Base-by-base conservation (phyloP, 2,888 invertebrate genomes). In the Steromphala cineraria region DNA sequence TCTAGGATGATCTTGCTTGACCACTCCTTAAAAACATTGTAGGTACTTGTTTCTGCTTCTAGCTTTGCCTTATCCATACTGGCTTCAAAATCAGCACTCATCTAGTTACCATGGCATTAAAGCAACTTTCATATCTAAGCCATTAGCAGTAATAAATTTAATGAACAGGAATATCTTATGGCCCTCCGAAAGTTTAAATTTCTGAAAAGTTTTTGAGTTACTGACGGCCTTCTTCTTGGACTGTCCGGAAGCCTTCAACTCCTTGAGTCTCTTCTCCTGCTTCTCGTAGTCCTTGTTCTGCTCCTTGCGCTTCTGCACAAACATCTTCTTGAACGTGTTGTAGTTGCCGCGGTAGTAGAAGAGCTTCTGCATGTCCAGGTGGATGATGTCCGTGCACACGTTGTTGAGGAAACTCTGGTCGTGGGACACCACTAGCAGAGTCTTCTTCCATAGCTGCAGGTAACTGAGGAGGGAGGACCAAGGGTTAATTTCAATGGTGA, bases 371-470 rank as follows among this genome's bases (percentile, higher is more conserved):
- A 96, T 96, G 93, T 99, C 99, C 87, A 99, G 94, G 93, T 99
- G 99, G 84, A 99, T 97, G 86, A 99, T 97, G 94, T 99, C 99
- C 81, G 99, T 99, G 94, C 99, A 99, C 3, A 99, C 99, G 92
- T 99, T 99, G 93, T 99, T 99, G 90, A 99, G 96, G 95, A 99
- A 99, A 87, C 98, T 98, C 94, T 99, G 99, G 95, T 99, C 99
- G 96, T 99, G 99, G 90, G 99, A 99, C 15, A 99, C 99, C 82
- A 99, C 97, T 46, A 99, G 94, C 2, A 99, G 94, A 0, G 99
- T 99, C 93, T 99, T 99, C 94, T 99, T 99, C 99, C 99, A 99
- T 2, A 96, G 96, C 95, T 99, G 99, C 28, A 99, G 95, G 93
- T 99, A 99, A 93, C 97, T 97, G 86, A 79, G 10, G 46, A 10